Base-by-base conservation (phyloP, 1,140 invertebrate genomes). In the Brachionus plicatilis region DNA sequence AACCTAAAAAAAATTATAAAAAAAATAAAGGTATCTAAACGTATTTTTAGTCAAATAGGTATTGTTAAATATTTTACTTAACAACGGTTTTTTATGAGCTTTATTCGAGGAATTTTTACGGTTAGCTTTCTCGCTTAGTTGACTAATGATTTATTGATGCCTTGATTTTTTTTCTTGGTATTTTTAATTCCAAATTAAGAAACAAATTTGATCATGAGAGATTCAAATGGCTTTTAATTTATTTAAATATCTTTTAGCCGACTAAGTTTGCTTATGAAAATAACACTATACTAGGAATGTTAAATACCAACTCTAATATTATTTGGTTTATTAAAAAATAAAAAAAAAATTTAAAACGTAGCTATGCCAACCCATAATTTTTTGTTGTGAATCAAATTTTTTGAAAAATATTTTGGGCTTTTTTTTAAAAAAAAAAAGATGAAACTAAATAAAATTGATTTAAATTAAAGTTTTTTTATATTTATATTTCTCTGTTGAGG, bases 291-390 rank as follows among this genome's bases (percentile, higher is more conserved):
- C 33, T 72, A 72, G 37, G 33, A 72, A 72, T 72, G 68, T 72
- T 41, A 72, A 72, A 72, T 20, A 12, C 68, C 47, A 41, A 41
- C 68, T 72, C 33, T 41, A 72, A 72, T 72, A 72, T 72, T 37
- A 72, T 72, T 72, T 72, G 7, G 68, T 72, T 72, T 72, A 72
- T 72, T 72, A 72, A 60, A 60, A 53, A 53, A 53, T 53, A 53
- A 53, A 53, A 70, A 1, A n/a, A 72, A 43, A 72, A 72, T 43
- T n/a, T 20, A 72, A 41, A 72, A 41, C 33, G 68, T 72, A 72
- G 8, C 68, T 20, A 72, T 17, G 37, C 14, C 17, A 72, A 72
- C 68, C 17, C 68, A 72, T 72, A 72, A 72, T 72, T 72, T 72
- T 72, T 41, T 3, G 37, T 43, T 72, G 3, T 4, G 37, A 72